A percentile compares a stretch with the other conserved stretches of the same genome.
Conservation (phyloP, 2,113 vertebrate genomes). For the Phylloscopus whistleri region DNA sequence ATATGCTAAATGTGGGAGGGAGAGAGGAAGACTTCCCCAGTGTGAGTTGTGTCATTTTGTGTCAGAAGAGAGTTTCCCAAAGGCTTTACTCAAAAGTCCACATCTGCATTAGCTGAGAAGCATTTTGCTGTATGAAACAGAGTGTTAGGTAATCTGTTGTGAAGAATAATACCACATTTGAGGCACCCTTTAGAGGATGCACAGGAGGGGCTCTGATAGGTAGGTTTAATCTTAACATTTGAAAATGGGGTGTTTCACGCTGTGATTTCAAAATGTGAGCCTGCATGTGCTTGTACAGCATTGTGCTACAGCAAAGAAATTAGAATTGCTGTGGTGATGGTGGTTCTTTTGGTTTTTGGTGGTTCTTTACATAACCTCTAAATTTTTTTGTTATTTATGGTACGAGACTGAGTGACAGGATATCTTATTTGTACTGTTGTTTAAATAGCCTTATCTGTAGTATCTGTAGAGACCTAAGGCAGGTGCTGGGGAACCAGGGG, state of each 20-base stretch:
- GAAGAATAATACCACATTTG: not conserved
- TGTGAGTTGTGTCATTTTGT: not conserved
- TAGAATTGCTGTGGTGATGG: not conserved
- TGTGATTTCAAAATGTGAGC: not conserved
- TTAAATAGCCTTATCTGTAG: not conserved
- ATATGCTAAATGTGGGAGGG: not conserved
- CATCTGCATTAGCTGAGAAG: not conserved
- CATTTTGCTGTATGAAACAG: not conserved
- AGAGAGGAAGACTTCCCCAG: not conserved
- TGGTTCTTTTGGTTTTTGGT: not conserved
- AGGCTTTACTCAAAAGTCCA: not conserved
- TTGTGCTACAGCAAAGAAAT: not conserved
- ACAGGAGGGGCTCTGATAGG: not conserved
- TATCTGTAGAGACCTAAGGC: not conserved
- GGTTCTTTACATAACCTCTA: not conserved
- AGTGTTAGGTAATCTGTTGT: not conserved
- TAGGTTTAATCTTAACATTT: not conserved
- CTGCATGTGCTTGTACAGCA: not conserved
- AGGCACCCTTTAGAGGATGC: not conserved
- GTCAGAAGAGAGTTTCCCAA: not conserved
- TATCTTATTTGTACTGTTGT: not conserved
- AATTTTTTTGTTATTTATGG: not conserved
- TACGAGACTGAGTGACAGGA: not conserved
- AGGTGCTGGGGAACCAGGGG: not conserved
- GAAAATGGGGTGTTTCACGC: not conserved